Conservation (phyloP, 2,888 invertebrate species). For the Xanthorhoe spadicearia region DNA sequence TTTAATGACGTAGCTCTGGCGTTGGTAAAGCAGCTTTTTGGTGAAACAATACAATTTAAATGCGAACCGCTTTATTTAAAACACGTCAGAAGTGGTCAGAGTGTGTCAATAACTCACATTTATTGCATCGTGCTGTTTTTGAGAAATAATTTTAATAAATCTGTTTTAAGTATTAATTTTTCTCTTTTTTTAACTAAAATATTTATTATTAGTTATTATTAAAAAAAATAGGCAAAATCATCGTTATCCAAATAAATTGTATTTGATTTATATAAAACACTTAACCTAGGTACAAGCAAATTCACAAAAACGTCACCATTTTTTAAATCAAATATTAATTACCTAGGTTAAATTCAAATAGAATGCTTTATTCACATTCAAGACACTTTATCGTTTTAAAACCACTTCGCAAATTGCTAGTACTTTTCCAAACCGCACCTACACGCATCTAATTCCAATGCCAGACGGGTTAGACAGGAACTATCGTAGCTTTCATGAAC, state of each 20-base stretch:
- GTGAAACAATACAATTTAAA: slow-evolving; percentile 40
- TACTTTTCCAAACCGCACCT: slow-evolving; percentile 29
- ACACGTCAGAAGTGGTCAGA: slow-evolving; percentile 28
- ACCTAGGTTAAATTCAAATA: neutral
- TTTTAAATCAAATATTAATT: neutral
- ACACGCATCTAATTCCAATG: slow-evolving; percentile 38
- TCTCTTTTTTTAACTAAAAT: no score
- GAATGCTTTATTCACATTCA: neutral
- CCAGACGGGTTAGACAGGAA: slow-evolving; percentile 38
- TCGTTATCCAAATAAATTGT: no score
- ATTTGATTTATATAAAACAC: no score
- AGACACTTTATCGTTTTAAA: slow-evolving; percentile 1
- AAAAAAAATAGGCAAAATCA: no score
- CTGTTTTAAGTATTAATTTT: no score
- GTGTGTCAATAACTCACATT: slow-evolving; percentile 20
- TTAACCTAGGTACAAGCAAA: no score
- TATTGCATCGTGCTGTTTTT: slow-evolving; percentile 1
- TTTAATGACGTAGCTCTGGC: slow-evolving; percentile 46
- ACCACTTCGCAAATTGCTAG: slow-evolving; percentile 18
- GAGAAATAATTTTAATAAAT: neutral
- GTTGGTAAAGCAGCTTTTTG: slow-evolving; percentile 40
- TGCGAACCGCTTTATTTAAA: slow-evolving; percentile 39
- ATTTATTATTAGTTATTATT: no score
- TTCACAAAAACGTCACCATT: neutral
- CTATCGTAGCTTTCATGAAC: slow-evolving; percentile 50